These are phyloP conservation scores for Syrrhaptes paradoxus DNA, from an alignment of 2,113 vertebrate genomes.

Conservation along the genomic window DNA sequence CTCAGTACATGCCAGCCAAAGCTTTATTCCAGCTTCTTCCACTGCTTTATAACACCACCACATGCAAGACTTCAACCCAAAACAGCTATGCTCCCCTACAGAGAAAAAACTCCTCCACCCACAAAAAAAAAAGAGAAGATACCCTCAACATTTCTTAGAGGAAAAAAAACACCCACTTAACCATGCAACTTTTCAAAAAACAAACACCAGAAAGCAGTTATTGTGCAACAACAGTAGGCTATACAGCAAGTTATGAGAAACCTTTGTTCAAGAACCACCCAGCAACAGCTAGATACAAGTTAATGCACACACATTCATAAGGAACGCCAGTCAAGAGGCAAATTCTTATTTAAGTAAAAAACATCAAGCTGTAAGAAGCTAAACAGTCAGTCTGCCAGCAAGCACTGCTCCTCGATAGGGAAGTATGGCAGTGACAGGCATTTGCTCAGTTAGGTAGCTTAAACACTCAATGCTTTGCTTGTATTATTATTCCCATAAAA, in stretches of 20 bases:
- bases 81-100: background rate
- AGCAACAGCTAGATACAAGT: background rate
- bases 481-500: background rate
- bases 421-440: background rate
- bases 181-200: background rate
- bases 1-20: background rate
- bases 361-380: background rate
- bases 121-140: background rate
- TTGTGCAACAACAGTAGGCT: background rate
- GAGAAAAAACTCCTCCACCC: background rate
- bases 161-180: background rate
- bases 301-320: background rate
- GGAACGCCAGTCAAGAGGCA: background rate
- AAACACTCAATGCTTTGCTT: background rate
- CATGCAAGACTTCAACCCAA: background rate
- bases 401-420: background rate
- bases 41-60: background rate
- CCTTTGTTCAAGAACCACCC: background rate
- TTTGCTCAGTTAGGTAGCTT: background rate
- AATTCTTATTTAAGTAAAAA: background rate
- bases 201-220: background rate
- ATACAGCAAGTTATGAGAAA: background rate
- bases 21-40: slow-evolving; percentile 49
- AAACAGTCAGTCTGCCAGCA: background rate
- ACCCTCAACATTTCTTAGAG: background rate